Percentiles rank a stretch among this genome's conserved stretches.
These are phyloP conservation scores for Chrysocyon brachyurus DNA, from an alignment of 2,797 vertebrate genomes.

Conservation along the genomic window DNA sequence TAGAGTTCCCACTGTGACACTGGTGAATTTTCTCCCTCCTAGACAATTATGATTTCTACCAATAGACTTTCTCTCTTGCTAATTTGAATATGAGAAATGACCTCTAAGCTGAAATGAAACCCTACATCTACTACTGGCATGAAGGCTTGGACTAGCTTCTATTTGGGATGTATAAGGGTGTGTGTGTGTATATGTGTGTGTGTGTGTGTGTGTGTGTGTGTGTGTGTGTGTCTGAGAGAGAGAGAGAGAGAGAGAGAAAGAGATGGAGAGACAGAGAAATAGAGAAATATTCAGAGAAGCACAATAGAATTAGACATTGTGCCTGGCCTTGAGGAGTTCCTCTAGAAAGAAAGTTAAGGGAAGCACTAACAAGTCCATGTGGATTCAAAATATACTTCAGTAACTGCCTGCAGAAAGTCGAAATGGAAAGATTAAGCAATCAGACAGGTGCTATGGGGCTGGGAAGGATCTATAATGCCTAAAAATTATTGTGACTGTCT, in stretches of 20 bases:
- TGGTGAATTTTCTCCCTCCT: neutral
- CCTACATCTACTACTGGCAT: neutral
- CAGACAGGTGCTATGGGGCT: neutral
- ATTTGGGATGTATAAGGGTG: neutral
- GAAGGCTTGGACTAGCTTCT: constrained; percentile 2
- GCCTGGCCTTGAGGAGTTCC: neutral
- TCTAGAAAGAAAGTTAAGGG: constrained; percentile 24
- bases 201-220: neutral
- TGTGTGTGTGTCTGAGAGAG: neutral
- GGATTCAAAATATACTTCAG: constrained; percentile 31
- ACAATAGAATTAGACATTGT: neutral
- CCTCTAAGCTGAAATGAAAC: neutral
- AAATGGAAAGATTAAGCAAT: neutral
- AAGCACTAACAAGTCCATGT: neutral
- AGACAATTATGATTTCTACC: neutral
- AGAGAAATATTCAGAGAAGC: neutral
- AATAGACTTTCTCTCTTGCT: neutral
- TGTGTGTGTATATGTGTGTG: neutral
- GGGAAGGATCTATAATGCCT: constrained; percentile 4
- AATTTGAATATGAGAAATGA: neutral
- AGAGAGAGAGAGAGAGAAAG: neutral
- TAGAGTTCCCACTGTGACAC: neutral
- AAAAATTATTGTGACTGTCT: constrained; percentile 39
- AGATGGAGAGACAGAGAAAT: neutral
- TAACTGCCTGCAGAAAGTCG: neutral